A percentile compares a stretch with the other conserved stretches of the same genome.
These are phyloP conservation scores for Bugulina stolonifera DNA, from an alignment of 2,888 invertebrate species.

Conservation along the genomic window DNA sequence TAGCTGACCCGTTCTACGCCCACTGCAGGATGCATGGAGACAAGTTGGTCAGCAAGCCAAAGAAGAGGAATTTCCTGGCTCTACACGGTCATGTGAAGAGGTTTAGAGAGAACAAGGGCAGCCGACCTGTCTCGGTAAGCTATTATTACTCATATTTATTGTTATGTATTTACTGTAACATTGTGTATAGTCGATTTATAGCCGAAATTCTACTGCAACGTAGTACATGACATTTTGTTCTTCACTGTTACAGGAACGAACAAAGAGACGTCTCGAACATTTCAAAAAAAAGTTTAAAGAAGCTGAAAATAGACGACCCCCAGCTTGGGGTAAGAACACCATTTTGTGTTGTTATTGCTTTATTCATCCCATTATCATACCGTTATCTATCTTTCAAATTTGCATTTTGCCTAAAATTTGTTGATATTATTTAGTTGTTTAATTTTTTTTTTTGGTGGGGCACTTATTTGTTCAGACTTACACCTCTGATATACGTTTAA, in stretches of 20 bases:
- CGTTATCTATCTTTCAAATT: no score
- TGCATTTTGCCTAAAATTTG: no score
- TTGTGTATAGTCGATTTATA: no score
- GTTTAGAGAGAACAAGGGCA: conserved; percentile 27
- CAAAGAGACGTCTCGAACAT: conserved; percentile 58
- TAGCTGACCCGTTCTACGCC: conserved; percentile 91
- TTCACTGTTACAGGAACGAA: conserved; percentile 45
- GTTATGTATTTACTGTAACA: no score
- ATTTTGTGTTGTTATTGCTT: neutral
- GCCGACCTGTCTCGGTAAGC: conserved; percentile 10
- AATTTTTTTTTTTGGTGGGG: no score
- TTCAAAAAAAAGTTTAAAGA: conserved; percentile 73
- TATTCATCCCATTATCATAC: no score
- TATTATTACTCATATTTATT: no score
- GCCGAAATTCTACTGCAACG: no score
- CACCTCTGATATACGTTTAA: no score
- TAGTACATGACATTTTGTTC: no score
- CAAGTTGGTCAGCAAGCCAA: conserved; percentile 67
- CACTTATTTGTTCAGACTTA: no score
- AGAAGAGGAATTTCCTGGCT: conserved; percentile 70
- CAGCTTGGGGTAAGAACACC: conserved; percentile 79
- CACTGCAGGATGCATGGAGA: conserved; percentile 93
- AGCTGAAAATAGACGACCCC: conserved; percentile 45
- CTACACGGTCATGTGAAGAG: conserved; percentile 73
- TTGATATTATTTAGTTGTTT: no score